Conservation (phyloP, 2,888 invertebrate species). For the Sarcophaga caerulescens region DNA sequence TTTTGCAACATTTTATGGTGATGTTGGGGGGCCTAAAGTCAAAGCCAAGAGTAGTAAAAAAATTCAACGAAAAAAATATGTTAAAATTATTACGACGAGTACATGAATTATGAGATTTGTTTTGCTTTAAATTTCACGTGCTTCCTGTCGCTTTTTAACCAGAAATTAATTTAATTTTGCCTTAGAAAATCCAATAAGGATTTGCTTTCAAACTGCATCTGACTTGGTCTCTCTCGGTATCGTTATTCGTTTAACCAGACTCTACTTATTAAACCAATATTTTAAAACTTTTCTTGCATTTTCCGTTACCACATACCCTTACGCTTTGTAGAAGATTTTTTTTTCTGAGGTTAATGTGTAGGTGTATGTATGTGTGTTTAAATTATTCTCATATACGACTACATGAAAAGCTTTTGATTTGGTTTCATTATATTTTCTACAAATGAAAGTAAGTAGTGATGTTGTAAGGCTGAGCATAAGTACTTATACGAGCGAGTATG, state of each 20-base stretch:
- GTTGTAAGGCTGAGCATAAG: no score
- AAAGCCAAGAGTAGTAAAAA: not conserved
- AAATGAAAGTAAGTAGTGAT: no score
- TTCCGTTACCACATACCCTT: not conserved
- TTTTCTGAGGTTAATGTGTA: not conserved
- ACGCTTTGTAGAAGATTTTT: not conserved
- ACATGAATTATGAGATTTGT: constrained; percentile 21
- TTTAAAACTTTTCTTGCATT: constrained; percentile 23
- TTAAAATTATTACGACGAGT: not conserved
- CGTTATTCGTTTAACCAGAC: no score
- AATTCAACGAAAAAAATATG: not conserved
- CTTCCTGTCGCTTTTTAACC: not conserved
- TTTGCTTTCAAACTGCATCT: not conserved
- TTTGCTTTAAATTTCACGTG: constrained; percentile 2
- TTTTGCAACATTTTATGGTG: not conserved
- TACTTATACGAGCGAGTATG: not conserved
- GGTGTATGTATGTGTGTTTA: not conserved
- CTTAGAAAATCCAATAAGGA: not conserved
- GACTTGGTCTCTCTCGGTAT: not conserved
- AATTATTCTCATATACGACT: not conserved
- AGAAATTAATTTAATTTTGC: constrained; percentile 37
- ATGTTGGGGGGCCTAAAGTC: not conserved
- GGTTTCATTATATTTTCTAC: not conserved
- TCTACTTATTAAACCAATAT: constrained; percentile 25
- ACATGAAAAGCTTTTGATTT: constrained; percentile 35